phyloP scores from a whole-genome alignment of 2,797 vertebrate species.

The Podarcis lilfordi region DNA sequence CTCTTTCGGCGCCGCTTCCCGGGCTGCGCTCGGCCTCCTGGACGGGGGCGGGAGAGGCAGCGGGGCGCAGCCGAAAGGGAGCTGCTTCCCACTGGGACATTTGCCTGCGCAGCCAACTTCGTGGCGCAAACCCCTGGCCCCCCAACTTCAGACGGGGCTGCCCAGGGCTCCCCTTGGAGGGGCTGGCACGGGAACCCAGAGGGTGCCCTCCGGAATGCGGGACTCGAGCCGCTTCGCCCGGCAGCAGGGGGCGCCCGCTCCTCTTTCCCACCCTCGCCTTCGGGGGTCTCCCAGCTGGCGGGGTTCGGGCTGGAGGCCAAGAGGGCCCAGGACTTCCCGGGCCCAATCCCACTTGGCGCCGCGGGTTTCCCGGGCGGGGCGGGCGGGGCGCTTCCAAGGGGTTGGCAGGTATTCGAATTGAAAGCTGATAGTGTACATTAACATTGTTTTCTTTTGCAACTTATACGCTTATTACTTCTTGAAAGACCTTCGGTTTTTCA shows the following conservation, averaged over 20 bases:
- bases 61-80: no score
- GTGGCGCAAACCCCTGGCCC: no score
- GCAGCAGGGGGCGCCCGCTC: neutral
- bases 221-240: neutral
- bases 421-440: neutral
- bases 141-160: neutral
- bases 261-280: neutral
- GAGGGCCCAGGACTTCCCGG: no score
- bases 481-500: neutral
- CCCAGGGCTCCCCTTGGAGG: neutral
- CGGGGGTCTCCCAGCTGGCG: no score
- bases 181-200: neutral
- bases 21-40: no score
- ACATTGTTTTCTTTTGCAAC: neutral
- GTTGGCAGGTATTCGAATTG: neutral
- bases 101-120: no score
- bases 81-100: no score
- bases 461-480: neutral
- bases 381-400: neutral
- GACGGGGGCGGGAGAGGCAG: no score
- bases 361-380: no score
- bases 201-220: neutral
- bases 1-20: no score
- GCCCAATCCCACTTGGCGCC: no score
- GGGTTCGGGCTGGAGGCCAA: no score